These are phyloP conservation scores for Rhyzopertha dominica DNA, from an alignment of 1,140 invertebrate genomes.

Conservation along the genomic window DNA sequence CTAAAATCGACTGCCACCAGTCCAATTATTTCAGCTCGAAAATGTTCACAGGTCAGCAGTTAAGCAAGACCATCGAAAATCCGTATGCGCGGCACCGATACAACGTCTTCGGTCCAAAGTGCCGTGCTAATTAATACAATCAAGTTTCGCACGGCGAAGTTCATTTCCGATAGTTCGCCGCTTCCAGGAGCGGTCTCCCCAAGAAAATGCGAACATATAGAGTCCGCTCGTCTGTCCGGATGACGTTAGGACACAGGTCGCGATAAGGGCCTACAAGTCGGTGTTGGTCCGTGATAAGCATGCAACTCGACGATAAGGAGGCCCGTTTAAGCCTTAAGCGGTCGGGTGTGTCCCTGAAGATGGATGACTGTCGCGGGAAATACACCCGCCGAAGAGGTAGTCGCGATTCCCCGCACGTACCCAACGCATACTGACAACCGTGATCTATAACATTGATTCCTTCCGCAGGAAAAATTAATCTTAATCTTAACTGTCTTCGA, in stretches of 20 bases:
- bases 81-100: too few relatives aligned
- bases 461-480: too few relatives aligned
- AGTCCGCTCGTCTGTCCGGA: conserved; percentile 20
- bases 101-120: too few relatives aligned
- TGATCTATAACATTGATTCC: conserved; percentile 46
- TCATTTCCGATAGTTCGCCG: too few relatives aligned
- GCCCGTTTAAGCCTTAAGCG: conserved; percentile 38
- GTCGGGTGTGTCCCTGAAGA: conserved; percentile 44
- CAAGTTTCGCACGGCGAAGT: too few relatives aligned
- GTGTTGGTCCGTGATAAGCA: conserved; percentile 43
- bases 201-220: conserved; percentile 35
- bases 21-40: too few relatives aligned
- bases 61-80: too few relatives aligned
- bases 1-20: too few relatives aligned
- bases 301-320: conserved; percentile 42
- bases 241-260: conserved; percentile 37
- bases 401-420: conserved; percentile 41
- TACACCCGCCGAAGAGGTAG: conserved; percentile 38
- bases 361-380: conserved; percentile 46
- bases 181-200: too few relatives aligned
- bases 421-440: conserved; percentile 45
- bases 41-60: too few relatives aligned
- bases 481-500: too few relatives aligned
- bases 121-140: too few relatives aligned
- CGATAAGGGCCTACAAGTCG: conserved; percentile 36